These are phyloP conservation scores for Zhuqinia jingwanae DNA, from an alignment of 2,888 invertebrate genomes.

Conservation along the genomic window DNA sequence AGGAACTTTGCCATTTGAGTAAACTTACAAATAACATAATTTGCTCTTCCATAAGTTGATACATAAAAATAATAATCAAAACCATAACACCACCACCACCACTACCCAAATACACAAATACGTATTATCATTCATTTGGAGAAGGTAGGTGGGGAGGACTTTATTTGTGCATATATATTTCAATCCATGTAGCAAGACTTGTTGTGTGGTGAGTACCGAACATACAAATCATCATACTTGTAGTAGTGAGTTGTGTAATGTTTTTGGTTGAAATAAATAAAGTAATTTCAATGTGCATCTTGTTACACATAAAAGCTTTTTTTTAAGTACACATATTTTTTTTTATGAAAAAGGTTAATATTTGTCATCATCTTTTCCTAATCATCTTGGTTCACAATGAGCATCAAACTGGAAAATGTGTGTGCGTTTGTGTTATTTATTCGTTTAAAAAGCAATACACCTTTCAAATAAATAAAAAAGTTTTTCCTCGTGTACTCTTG, in stretches of 20 bases:
- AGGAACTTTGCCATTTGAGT: conserved; percentile 61
- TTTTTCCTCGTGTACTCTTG: neutral
- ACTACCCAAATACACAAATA: neutral
- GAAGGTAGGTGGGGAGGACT: too few relatives aligned
- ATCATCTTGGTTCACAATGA: neutral
- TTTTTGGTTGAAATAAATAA: too few relatives aligned
- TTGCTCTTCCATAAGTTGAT: conserved; percentile 21
- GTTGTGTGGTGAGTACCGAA: too few relatives aligned
- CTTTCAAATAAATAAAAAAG: neutral
- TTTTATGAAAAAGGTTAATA: neutral
- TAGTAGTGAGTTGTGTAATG: too few relatives aligned
- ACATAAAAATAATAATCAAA: neutral
- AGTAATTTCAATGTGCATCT: neutral
- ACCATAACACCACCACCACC: neutral
- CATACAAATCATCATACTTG: too few relatives aligned
- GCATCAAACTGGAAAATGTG: conserved; percentile 34
- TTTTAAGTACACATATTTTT: neutral
- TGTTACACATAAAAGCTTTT: neutral
- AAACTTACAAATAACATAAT: conserved; percentile 56
- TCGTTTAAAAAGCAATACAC: neutral
- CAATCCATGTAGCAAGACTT: too few relatives aligned
- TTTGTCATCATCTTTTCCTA: neutral
- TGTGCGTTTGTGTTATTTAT: neutral
- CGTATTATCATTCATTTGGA: neutral
- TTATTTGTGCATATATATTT: too few relatives aligned